Base-by-base conservation (phyloP, 2,113 vertebrate genomes). In the Promerops cafer region DNA sequence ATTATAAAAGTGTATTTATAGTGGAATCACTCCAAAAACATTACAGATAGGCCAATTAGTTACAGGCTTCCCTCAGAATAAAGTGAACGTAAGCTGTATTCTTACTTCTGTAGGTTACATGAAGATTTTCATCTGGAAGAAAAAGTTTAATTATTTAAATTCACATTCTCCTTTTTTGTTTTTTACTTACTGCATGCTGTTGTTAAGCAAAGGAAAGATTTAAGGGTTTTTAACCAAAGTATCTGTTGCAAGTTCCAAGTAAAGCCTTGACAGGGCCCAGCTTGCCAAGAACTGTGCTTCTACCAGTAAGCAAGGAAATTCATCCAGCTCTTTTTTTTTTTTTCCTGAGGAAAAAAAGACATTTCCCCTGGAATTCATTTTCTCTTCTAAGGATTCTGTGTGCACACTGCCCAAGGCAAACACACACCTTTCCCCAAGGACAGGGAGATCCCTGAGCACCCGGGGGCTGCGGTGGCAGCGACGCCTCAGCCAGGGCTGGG, bases 1-100 rank as follows among this genome's bases (percentile, higher is more conserved):
- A 97, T 96, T 96, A 97, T 82, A 93, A 94, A 71, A 89, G 56
- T 66, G 11, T 93, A 89, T 97, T 96, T 96, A 42, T 42, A 69
- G 49, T 96, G 92, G 94, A 93, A 78, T 64, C 40, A 5, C 39
- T 93, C 96, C 96, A 96, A 82, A 96, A 96, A 49, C 63, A 85
- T 87, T 81, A 89, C 79, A 87, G 88, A 87, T 79, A 68, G 90
- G 69, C 77, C 68, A 95, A 84, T 94, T 93, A 95, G 85, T 93
- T 89, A 64, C 78, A 72, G 54, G 64, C 75, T 87, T 87, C 40
- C 74, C 75, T 80, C 39, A 9, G 54, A 90, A 78, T 85, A 82
- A 84, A 91, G 81, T 30, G 66, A 86, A 27, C 0, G 0, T 57
- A 85, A 93, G 53, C 70, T 82, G 7, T 69, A 33, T 80, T 88